A percentile compares a stretch with the other conserved stretches of the same genome.
These are phyloP conservation scores for Numida meleagris DNA, from an alignment of 2,113 vertebrate species.

Conservation along the genomic window DNA sequence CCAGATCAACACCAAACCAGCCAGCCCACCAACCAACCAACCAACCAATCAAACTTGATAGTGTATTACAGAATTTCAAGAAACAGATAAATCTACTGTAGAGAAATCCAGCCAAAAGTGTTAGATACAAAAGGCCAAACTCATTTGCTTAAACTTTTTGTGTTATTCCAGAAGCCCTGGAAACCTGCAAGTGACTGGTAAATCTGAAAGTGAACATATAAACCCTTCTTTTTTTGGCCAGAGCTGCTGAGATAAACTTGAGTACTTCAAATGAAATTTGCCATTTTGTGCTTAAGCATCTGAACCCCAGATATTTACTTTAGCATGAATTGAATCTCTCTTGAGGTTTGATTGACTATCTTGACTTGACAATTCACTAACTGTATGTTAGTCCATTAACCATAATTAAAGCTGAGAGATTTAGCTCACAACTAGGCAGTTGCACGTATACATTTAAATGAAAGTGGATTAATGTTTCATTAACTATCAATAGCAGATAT, in stretches of 20 bases:
- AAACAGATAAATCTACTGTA: background rate
- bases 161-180: background rate
- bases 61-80: background rate
- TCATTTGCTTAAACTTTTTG: background rate
- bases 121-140: background rate
- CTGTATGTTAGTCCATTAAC: constrained; percentile 35
- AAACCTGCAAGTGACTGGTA: background rate
- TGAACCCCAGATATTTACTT: background rate
- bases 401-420: constrained; percentile 37
- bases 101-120: background rate
- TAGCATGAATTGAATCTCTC: background rate
- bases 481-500: background rate
- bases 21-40: background rate
- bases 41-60: background rate
- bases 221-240: background rate
- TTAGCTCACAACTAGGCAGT: background rate
- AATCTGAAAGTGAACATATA: background rate
- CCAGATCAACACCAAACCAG: background rate
- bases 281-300: background rate
- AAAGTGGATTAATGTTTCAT: background rate
- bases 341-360: constrained; percentile 9
- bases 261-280: background rate
- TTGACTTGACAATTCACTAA: constrained; percentile 53
- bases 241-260: background rate
- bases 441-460: background rate